These are phyloP conservation scores for Sarcophaga carnaria DNA, from an alignment of 2,888 invertebrate species.

Conservation along the genomic window DNA sequence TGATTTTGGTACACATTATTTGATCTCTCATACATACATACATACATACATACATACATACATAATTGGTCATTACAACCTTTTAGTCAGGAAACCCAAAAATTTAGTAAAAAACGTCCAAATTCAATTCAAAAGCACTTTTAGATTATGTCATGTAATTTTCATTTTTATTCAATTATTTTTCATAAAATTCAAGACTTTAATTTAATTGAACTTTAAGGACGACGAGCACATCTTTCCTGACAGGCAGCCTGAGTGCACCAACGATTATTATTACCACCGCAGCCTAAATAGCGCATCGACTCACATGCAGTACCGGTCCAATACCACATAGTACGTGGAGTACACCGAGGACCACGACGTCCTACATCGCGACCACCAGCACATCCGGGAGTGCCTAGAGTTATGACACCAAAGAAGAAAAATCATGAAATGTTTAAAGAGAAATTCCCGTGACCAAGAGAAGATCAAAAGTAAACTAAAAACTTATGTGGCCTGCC, in stretches of 20 bases:
- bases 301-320: conserved; percentile 26
- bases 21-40: too few species aligned
- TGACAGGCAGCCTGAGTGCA: conserved; percentile 45
- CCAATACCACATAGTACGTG: conserved; percentile 41
- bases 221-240: conserved; percentile 20
- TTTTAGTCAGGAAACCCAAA: not conserved
- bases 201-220: too few species aligned
- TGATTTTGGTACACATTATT: too few species aligned
- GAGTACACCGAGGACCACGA: not conserved
- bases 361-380: not conserved
- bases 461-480: too few species aligned
- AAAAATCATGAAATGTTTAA: too few species aligned
- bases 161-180: not conserved
- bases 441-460: too few species aligned
- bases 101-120: too few species aligned
- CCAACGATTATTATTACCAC: conserved; percentile 60
- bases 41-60: too few species aligned
- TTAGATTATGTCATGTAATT: not conserved
- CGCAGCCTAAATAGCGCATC: conserved; percentile 51
- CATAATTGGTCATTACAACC: too few species aligned
- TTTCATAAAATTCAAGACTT: not conserved
- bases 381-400: not conserved
- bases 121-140: too few species aligned
- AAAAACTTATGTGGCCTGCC: not conserved
- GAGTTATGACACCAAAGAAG: not conserved